A percentile compares a stretch with the other conserved stretches of the same genome.
Conservation (phyloP, 2,888 invertebrate species). For the Chrysotoxum bicinctum region DNA sequence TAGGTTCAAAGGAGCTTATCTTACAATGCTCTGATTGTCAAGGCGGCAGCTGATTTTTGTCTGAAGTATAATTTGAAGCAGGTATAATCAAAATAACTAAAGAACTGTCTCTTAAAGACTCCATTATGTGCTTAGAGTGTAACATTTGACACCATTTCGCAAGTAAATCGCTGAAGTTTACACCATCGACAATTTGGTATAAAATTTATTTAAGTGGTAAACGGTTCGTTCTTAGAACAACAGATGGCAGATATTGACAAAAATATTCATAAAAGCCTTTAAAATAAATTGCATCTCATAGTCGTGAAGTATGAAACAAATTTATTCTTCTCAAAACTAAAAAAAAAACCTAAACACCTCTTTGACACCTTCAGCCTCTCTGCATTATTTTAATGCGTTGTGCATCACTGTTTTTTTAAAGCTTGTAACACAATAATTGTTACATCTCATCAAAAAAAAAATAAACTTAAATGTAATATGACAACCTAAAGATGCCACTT, state of each 20-base stretch:
- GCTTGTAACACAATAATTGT: neutral
- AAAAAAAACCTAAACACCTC: neutral
- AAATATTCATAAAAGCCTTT: neutral
- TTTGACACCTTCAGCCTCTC: neutral
- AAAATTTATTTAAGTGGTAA: neutral
- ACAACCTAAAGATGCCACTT: conserved; percentile 51
- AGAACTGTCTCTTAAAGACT: neutral
- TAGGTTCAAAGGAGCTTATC: neutral
- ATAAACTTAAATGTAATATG: neutral
- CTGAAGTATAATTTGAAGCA: neutral
- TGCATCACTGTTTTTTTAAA: neutral
- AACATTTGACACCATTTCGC: conserved; percentile 29
- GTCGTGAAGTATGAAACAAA: neutral
- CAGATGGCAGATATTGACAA: neutral
- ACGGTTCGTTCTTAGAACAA: neutral
- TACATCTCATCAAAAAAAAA: neutral
- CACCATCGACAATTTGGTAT: neutral
- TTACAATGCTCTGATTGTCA: conserved; percentile 21
- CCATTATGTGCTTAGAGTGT: conserved; percentile 5
- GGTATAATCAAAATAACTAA: neutral
- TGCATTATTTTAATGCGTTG: neutral
- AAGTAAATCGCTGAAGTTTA: neutral
- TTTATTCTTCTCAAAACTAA: neutral
- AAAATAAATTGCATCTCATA: neutral
- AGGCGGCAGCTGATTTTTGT: neutral